Evolutionary conservation across 2,113 vertebrate species (phyloP), one percentile per base, ranked within the genome.

Genomic region (Neogobius melanostomus): DNA sequence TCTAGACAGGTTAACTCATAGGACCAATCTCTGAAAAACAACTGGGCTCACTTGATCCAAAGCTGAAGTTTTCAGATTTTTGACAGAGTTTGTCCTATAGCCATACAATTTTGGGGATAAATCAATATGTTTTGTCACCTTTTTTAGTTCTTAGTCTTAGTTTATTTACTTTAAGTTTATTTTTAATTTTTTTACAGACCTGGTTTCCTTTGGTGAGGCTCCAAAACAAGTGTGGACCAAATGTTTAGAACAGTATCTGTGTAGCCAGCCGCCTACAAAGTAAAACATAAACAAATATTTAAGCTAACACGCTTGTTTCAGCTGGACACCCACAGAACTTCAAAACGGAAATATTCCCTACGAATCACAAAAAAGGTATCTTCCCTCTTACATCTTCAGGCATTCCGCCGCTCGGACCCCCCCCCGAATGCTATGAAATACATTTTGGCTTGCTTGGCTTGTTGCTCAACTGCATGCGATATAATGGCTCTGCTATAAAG

Each of bases 281-380:
- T 76, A 71, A 43, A 64, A 64, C 53, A 63, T 66, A 36, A 36
- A 71, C 45, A 72, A 68, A 59, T 14, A 57, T 44, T n/a, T 85
- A 83, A 81, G 66, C 75, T 14, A 79, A 80, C 65, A 69, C 81
- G 77, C 66, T 79, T 64, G 73, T 92, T 89, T 90, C 90, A 94
- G 93, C 92, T 85, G 93, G 93, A 92, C 93, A 93, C 74, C 93
- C 92, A 81, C 93, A 94, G 92, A 93, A 93, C 93, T 93, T 94
- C 91, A 94, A 94, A 92, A 93, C 93, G 69, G 93, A 94, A 92
- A 94, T 94, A 84, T 94, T 94, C 84, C 91, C 93, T 77, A 86
- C 92, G 82, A 94, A 93, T 93, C 91, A 89, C 91, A 94, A 94
- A 91, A 94, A 94, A 94, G 93, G 93, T 94, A 91, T 87, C 81